phyloP scores from a whole-genome alignment of 2,797 vertebrate species.

The Alauda arvensis region DNA sequence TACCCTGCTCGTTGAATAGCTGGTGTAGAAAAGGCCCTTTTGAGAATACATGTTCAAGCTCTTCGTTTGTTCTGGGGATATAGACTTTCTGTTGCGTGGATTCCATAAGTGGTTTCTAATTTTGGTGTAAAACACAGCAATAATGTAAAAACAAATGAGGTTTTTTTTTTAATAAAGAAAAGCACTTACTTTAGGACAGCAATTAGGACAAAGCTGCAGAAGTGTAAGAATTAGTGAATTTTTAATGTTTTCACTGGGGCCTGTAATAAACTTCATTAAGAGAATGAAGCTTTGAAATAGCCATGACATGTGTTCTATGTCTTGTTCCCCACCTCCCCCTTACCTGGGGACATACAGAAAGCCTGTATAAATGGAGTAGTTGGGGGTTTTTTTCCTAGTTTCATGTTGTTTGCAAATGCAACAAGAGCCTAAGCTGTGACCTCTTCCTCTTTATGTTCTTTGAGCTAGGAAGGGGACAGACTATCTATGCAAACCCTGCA shows the following conservation, averaged over 20 bases:
- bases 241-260: conserved; percentile 23
- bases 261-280: conserved; percentile 26
- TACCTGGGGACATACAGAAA: not conserved
- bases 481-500: conserved; percentile 53
- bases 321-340: not conserved
- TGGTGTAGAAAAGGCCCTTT: conserved; percentile 12
- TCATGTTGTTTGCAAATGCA: not conserved
- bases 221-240: not conserved
- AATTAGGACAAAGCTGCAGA: conserved; percentile 10
- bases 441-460: not conserved
- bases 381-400: not conserved
- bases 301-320: conserved; percentile 6
- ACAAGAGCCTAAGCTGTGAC: conserved; percentile 1
- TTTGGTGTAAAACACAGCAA: conserved; percentile 68
- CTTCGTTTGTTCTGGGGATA: conserved; percentile 26
- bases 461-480: not conserved
- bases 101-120: conserved; percentile 26
- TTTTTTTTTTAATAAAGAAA: conserved; percentile 29
- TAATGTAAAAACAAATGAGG: conserved; percentile 63
- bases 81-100: conserved; percentile 33
- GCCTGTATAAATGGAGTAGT: not conserved
- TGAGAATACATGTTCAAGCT: not conserved
- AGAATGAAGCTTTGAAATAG: conserved; percentile 42
- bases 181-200: conserved; percentile 52
- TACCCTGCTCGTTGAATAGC: not conserved